These are phyloP conservation scores for Nipponia nippon DNA, from an alignment of 2,113 vertebrate genomes.

Conservation along the genomic window DNA sequence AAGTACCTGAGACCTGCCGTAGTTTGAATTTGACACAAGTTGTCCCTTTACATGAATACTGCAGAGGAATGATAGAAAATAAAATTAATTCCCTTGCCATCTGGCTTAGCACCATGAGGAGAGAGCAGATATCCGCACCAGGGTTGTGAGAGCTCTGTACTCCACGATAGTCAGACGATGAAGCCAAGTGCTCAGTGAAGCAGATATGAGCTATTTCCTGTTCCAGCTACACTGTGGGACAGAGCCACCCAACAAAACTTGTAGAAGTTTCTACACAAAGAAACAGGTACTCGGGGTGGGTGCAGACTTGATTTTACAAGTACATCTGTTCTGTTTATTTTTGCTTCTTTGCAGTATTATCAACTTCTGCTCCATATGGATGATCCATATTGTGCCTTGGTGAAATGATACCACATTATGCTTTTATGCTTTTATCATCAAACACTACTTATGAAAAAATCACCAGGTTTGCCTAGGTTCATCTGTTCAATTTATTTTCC, in stretches of 20 bases:
- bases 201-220: not conserved
- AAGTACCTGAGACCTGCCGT: not conserved
- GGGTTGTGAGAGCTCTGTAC: not conserved
- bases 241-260: constrained; percentile 49
- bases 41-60: not conserved
- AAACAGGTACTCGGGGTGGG: constrained; percentile 75
- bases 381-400: constrained; percentile 80
- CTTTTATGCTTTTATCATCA: constrained; percentile 83
- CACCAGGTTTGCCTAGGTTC: constrained; percentile 80
- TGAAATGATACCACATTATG: constrained; percentile 79
- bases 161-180: rapidly evolving
- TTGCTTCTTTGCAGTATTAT: constrained; percentile 77
- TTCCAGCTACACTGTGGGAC: constrained; percentile 8
- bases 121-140: rapidly evolving
- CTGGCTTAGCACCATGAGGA: not conserved
- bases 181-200: rapidly evolving
- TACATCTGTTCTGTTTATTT: constrained; percentile 84
- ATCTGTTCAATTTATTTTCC: constrained; percentile 81
- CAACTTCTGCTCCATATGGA: constrained; percentile 82
- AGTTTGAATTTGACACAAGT: not conserved
- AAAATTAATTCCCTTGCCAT: not conserved
- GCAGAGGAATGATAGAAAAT: not conserved
- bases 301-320: constrained; percentile 77
- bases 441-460: constrained; percentile 81
- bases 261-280: constrained; percentile 67